A percentile compares a stretch with the other conserved stretches of the same genome.
These are phyloP conservation scores for Odontocolon sp. DNA, from an alignment of 2,888 invertebrate genomes.

Conservation along the genomic window DNA sequence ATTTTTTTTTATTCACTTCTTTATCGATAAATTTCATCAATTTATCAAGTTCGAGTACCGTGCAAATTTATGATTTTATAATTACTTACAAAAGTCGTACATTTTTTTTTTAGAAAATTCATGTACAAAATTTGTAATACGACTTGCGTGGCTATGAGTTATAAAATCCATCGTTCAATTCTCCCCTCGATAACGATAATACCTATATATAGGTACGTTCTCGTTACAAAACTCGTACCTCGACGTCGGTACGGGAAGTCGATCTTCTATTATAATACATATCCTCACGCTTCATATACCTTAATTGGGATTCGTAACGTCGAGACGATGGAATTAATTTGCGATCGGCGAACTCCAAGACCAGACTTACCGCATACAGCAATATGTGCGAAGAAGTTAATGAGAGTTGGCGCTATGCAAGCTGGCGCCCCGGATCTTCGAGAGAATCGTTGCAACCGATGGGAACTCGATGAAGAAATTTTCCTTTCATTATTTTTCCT, in stretches of 20 bases:
- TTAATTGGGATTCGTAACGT: conserved; percentile 75
- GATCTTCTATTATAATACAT: conserved; percentile 67
- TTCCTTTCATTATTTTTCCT: conserved; percentile 6
- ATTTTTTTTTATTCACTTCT: too few relatives aligned
- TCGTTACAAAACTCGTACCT: conserved; percentile 37
- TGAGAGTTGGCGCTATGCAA: conserved; percentile 50
- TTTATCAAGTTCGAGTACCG: too few relatives aligned
- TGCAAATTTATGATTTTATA: too few relatives aligned
- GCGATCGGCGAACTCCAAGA: conserved; percentile 69
- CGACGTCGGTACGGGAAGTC: conserved; percentile 64
- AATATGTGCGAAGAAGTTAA: conserved; percentile 51
- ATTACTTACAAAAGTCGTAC: too few relatives aligned
- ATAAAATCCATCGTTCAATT: conserved; percentile 32
- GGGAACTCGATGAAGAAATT: conserved; percentile 45
- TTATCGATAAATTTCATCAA: too few relatives aligned
- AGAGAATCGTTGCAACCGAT: conserved; percentile 41
- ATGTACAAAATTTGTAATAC: neutral
- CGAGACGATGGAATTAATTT: conserved; percentile 75
- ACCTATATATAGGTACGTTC: conserved; percentile 38
- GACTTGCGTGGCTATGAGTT: conserved; percentile 30
- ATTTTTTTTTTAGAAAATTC: too few relatives aligned
- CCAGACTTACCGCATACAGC: conserved; percentile 43
- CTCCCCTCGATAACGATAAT: conserved; percentile 50
- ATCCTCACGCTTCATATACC: conserved; percentile 76
- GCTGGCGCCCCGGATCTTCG: conserved; percentile 50